Conservation (phyloP, 92 coral and sea anemone species). For the Micromussa lordhowensis region DNA sequence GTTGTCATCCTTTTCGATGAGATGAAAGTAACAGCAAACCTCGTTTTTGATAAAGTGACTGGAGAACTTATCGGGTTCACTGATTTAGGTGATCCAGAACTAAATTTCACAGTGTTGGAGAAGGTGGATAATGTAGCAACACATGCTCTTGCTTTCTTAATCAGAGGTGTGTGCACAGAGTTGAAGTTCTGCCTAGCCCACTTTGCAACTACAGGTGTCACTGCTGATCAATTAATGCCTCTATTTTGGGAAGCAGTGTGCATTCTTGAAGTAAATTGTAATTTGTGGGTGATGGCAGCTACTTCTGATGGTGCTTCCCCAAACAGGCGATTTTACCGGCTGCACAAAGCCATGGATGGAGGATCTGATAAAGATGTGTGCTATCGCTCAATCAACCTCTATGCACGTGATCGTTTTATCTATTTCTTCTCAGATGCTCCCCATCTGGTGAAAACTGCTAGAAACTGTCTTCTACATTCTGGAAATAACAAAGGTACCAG, state of each 20-base stretch:
- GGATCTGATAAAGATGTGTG: constrained; percentile 39
- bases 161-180: constrained; percentile 72
- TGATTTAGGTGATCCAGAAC: constrained; percentile 73
- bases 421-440: constrained; percentile 61
- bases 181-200: constrained; percentile 69
- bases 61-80: constrained; percentile 75
- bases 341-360: constrained; percentile 45
- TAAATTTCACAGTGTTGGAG: constrained; percentile 57
- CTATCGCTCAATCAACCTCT: constrained; percentile 39
- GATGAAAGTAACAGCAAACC: constrained; percentile 61
- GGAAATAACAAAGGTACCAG: no score
- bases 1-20: constrained; percentile 68
- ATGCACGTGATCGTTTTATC: constrained; percentile 53
- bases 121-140: constrained; percentile 60
- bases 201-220: no score
- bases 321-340: constrained; percentile 56
- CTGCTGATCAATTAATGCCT: no score
- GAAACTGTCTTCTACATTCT: constrained; percentile 58
- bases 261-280: no score
- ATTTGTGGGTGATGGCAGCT: no score
- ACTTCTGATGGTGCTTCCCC: no score
- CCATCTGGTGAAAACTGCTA: constrained; percentile 48
- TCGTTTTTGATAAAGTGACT: constrained; percentile 64
- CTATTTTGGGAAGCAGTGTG: no score
- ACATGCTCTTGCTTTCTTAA: constrained; percentile 68